Conservation (phyloP, 2,797 vertebrate genomes). For the Galago senegalensis region DNA sequence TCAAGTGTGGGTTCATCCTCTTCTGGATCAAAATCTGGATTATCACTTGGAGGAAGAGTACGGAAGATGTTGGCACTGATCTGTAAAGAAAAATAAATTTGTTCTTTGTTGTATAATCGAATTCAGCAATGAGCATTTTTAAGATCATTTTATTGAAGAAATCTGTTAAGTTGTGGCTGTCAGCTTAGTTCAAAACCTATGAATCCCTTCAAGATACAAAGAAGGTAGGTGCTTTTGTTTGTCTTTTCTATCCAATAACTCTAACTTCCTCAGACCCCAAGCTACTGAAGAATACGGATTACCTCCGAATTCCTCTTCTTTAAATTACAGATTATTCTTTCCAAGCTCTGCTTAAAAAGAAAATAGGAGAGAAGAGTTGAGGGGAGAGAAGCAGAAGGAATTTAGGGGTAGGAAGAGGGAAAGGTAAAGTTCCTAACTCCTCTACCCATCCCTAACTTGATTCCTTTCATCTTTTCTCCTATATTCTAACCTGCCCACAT, state of each 20-base stretch:
- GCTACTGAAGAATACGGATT: neutral
- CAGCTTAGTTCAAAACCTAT: conserved; percentile 56
- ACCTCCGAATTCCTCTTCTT: neutral
- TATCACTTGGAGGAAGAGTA: conserved; percentile 98
- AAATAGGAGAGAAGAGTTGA: neutral
- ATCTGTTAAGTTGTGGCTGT: conserved; percentile 28
- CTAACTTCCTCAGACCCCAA: conserved; percentile 21
- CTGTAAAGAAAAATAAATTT: conserved; percentile 88
- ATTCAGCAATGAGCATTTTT: conserved; percentile 63
- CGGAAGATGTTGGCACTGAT: conserved; percentile 98
- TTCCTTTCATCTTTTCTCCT: neutral
- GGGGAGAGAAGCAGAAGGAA: neutral
- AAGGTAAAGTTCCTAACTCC: neutral
- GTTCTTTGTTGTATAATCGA: conserved; percentile 35
- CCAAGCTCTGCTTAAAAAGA: conserved; percentile 32
- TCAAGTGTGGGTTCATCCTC: conserved; percentile 99
- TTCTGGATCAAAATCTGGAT: conserved; percentile 99
- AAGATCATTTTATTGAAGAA: conserved; percentile 42
- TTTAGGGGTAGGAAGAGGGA: neutral
- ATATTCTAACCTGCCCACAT: conserved; percentile 21
- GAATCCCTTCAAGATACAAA: conserved; percentile 38
- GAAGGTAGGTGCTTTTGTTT: neutral
- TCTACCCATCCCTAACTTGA: neutral
- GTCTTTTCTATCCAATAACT: neutral
- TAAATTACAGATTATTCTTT: conserved; percentile 22